Evolutionary conservation across 2,888 invertebrate genomes (phyloP), one percentile per base, ranked within the genome.

Genomic region (Petrolisthes cinctipes): DNA sequence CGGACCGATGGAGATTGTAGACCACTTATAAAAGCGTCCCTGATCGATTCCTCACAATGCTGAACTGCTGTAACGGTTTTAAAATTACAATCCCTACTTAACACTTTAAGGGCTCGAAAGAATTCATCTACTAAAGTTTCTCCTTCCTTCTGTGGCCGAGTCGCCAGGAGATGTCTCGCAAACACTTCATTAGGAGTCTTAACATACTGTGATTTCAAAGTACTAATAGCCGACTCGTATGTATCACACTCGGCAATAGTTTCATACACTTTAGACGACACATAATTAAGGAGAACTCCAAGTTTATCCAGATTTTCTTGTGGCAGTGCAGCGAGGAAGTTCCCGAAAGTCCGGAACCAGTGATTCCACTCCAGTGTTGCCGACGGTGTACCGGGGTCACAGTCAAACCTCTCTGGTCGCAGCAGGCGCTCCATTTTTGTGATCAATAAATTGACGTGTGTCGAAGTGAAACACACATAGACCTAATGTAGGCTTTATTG

Each of bases 51-150:
- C 51, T 84, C 81, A 23, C 57, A 76, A 56, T 87, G 53, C 37
- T 83, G 53, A 54, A n/a, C 54, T 6, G 85, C 81, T 17, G 81
- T 85, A 7, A 88, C 82, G 7, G 80, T 20, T 53, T 75, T 80
- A 23, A 54, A 88, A 23, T 88, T 84, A 54, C 88, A 85, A 14
- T 85, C 81, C 51, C 17, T 83, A 73, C 81, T 76, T 2, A 80
- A 20, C 9, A 37, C 37, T 75, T 88, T 84, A 4, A 88, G 76
- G 4, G 85, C 85, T 17, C 71, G 82, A 53, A 90, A 78, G 23
- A 79, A 79, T 14, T 87, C 85, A 57, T 82, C 85, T n/a, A n/a
- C n/a, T n/a, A 90, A 53, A 14, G 82, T n/a, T 78, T 86, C 89
- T 4, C 85, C 86, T n/a, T 2, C 11, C 23, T 85, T 61, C 80